Evolutionary conservation across 2,888 invertebrate species (phyloP).

Genomic region (Eilema griseolum): DNA sequence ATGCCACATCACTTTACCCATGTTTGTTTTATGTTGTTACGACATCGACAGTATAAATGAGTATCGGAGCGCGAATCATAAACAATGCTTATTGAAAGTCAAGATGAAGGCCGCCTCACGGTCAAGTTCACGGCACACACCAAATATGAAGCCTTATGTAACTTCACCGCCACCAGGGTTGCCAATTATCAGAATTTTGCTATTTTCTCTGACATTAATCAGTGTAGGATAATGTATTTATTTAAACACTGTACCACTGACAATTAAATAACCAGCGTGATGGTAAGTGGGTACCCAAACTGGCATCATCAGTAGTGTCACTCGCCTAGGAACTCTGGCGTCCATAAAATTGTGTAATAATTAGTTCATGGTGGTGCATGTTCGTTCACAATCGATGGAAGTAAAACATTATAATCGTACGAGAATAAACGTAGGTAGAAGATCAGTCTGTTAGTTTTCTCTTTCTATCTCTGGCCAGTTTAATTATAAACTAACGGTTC

Average conservation of each 20-base stretch:
- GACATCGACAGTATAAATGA: constrained; percentile 36
- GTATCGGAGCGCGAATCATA: constrained; percentile 23
- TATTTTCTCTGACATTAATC: neutral
- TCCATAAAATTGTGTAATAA: neutral
- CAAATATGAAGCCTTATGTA: constrained; percentile 17
- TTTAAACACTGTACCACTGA: neutral
- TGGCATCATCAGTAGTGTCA: neutral
- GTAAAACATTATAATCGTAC: neutral
- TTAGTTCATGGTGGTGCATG: neutral
- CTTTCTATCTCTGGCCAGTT: neutral
- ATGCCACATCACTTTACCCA: too few relatives aligned
- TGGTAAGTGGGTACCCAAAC: neutral
- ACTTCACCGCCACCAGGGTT: constrained; percentile 20
- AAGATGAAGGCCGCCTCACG: constrained; percentile 29
- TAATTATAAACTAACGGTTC: neutral
- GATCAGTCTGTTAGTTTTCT: neutral
- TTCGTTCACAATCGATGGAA: neutral
- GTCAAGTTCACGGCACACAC: constrained; percentile 40
- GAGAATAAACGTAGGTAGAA: neutral
- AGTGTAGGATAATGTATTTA: neutral
- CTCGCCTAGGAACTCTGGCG: neutral
- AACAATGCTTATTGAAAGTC: constrained; percentile 28
- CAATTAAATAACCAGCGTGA: neutral
- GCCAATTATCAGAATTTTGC: constrained; percentile 7
- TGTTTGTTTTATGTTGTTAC: too few relatives aligned